Conservation (phyloP, 2,888 invertebrate genomes). For the Fragum fragum region DNA sequence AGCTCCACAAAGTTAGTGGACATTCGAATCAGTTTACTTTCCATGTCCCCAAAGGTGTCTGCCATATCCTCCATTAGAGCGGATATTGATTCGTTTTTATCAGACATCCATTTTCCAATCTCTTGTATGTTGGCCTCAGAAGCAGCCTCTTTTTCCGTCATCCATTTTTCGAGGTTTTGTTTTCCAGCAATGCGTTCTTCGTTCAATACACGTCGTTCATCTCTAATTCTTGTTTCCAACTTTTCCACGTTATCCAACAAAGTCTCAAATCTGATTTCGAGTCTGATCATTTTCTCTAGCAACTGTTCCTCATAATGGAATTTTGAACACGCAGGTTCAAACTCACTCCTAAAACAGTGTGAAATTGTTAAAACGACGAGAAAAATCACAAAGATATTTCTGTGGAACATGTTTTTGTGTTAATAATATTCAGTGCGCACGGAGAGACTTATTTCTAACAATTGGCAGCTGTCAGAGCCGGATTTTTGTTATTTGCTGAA, state of each 20-base stretch:
- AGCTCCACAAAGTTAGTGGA: background rate
- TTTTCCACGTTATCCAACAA: background rate
- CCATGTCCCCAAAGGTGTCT: background rate
- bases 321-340: conserved; percentile 2
- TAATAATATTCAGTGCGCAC: too few relatives aligned
- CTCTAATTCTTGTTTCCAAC: background rate
- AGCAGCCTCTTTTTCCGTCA: too few relatives aligned
- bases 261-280: conserved; percentile 4
- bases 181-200: background rate
- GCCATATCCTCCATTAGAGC: background rate
- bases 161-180: background rate
- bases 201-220: background rate
- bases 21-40: background rate
- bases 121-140: too few relatives aligned
- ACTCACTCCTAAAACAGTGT: background rate
- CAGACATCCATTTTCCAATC: too few relatives aligned
- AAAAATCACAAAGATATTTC: background rate
- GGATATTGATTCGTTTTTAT: background rate
- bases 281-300: conserved; percentile 13
- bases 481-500: too few relatives aligned
- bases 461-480: too few relatives aligned
- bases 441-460: too few relatives aligned
- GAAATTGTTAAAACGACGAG: background rate
- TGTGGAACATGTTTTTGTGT: background rate
- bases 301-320: conserved; percentile 16